Evolutionary conservation across 2,113 vertebrate species (phyloP), one percentile per base, ranked within the genome.

Genomic region (Psilopogon haemacephalus): DNA sequence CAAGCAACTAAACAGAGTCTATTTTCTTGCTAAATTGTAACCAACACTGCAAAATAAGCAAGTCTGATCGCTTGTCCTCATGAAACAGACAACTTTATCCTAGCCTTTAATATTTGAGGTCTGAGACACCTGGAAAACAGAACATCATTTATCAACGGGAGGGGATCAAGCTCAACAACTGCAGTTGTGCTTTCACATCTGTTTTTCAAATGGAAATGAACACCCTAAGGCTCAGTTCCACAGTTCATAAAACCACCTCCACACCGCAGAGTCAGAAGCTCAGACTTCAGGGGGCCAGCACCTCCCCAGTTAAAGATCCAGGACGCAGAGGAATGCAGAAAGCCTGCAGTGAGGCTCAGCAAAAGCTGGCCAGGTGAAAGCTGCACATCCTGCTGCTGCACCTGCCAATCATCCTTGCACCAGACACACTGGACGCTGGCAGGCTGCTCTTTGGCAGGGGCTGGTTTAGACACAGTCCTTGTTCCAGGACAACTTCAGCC

Each of bases 91-190:
- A 92, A 74, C 13, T 95, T 94, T 88, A 76, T 78, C 71, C 83
- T 88, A 93, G 68, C 46, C 74, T 94, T 56, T 28, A 89, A 35
- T 59, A 92, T 75, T 88, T 88, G 52, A 92, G 74, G 58, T 60
- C 70, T 93, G 80, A 95, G 77, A 93, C 23, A 95, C 65, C 86
- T 88, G 77, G 84, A 95, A 96, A 93, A 94, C 81, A 92, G 76
- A 92, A 90, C 52, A 86, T 17, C 24, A 90, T 94, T 94, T 94
- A 88, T 91, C 3, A 2, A 67, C 58, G 73, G 89, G 84, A 86
- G 84, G 20, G 44, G 40, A 85, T 83, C 28, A 89, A 48, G 55
- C 76, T 89, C 71, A 91, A 55, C 55, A 94, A 72, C 79, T 71
- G 26, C 37, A 77, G 64, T 2, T 59, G 19, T 12, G 17, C 68